Base-by-base conservation (phyloP, 2,888 invertebrate genomes). In the Rambutsinella grinnellia region DNA sequence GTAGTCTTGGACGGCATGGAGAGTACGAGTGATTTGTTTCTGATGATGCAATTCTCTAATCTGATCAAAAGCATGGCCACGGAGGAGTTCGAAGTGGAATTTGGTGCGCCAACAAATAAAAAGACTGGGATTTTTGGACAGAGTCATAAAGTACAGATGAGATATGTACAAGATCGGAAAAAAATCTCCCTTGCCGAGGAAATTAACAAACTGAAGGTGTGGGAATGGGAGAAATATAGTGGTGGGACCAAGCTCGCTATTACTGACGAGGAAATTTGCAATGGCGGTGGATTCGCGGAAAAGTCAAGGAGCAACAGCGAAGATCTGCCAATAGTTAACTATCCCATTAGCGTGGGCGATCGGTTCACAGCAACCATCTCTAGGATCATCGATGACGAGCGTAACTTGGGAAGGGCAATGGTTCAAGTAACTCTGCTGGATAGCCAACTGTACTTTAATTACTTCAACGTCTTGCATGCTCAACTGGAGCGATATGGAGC, bases 221-320 rank as follows among this genome's bases (percentile, higher is more conserved):
- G 72, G 72, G 60, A 65, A 15, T 72, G 72, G 72, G 72, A 72
- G 17, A 26, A 17, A 21, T 53, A 13, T 27, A 66, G 60, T 17
- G 46, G 27, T 1, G 36, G 56, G 8, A 53, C 15, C 2, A n/a
- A n/a, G n/a, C n/a, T n/a, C n/a, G n/a, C n/a, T n/a, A 53, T 65
- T 2, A 72, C 51, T 0, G 72, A 72, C 54, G 66, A 58, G n/a
- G 72, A 72, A 8, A 15, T 72, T 21, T 71, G 63, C 44, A 24
- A 27, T 10, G 49, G 57, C 1, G 63, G 71, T 1, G n/a, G 2
- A 3, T 71, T 15, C 24, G 63, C 63, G 15, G 19, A 0, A 6
- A 17, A 47, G 15, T n/a, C 17, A n/a, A 26, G 3, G 13, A 36
- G 3, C 13, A 10, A 6, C 10, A 19, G 19, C 8, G 6, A 6